Base-by-base conservation (phyloP, 2,797 vertebrate species). In the Columba guinea region DNA sequence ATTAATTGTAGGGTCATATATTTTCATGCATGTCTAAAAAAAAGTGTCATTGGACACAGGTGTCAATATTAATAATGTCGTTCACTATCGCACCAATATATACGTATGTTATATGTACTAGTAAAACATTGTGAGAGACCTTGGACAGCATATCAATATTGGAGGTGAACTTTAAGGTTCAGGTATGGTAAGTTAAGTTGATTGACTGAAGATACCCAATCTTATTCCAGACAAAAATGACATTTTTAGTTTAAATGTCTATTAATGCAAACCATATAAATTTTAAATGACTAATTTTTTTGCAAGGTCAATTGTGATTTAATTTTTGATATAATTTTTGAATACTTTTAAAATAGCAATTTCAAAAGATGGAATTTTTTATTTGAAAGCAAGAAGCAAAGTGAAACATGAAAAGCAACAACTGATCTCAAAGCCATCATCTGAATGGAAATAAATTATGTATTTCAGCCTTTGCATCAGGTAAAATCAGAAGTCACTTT, bases 401-500 rank as follows among this genome's bases (percentile, higher is more conserved):
- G 14, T 7, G 60, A 75, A 65, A 65, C 41, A 55, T 28, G 15
- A 64, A 80, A 91, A 46, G 16, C 9, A 73, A 63, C 16, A 84
- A 64, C 28, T 63, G 65, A 52, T 74, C 27, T 77, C 24, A 85
- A 89, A 79, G 3, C 16, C 11, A 3, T 49, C 69, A 81, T 82
- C 11, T 87, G 62, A 87, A 91, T 84, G 26, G 7, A 86, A 86
- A 70, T 80, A 85, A 85, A 82, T 76, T n/a, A 71, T 59, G 13
- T 41, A 46, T 83, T 93, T 84, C 69, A 93, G 62, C 24, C 46
- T 91, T 87, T 93, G 27, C 30, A 58, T 84, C 70, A 90, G 55
- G 81, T 93, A 82, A 93, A 94, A 84, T 84, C 22, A 69, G 51
- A 90, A 91, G 90, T 90, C n/a, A n/a, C 35, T 94, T 93, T 75